phyloP scores from a whole-genome alignment of 1,140 invertebrate species.

The Rhopalosiphum maidis region DNA sequence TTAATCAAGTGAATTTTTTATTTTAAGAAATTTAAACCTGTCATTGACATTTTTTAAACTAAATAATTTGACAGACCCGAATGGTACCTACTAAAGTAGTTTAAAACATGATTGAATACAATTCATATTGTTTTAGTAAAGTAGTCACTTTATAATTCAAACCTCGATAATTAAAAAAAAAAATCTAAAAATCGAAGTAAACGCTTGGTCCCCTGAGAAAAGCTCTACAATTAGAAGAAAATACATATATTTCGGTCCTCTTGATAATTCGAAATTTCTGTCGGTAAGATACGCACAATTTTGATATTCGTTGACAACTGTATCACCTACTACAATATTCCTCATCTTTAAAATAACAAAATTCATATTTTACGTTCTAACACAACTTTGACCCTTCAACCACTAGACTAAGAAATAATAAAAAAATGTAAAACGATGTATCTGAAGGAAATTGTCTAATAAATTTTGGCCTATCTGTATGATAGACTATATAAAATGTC shows the following conservation, averaged over 20 bases:
- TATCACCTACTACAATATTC: too few relatives aligned
- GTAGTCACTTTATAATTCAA: too few relatives aligned
- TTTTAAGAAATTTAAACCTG: not conserved
- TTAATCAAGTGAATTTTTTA: not conserved
- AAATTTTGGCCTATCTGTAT: not conserved
- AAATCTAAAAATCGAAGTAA: too few relatives aligned
- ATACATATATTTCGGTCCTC: too few relatives aligned
- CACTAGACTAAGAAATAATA: conserved; percentile 64
- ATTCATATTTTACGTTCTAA: conserved; percentile 53
- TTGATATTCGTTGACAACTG: too few relatives aligned
- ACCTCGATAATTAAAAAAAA: too few relatives aligned
- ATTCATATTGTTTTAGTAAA: not conserved
- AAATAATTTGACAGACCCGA: not conserved
- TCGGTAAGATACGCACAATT: too few relatives aligned
- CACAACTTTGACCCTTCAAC: conserved; percentile 63
- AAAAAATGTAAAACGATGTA: conserved; percentile 57
- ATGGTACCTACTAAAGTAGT: not conserved
- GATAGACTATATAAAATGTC: not conserved
- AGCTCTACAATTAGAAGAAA: too few relatives aligned
- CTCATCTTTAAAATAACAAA: too few relatives aligned
- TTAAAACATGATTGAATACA: not conserved
- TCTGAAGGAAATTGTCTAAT: not conserved
- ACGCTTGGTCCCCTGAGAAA: too few relatives aligned
- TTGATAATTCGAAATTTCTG: too few relatives aligned
- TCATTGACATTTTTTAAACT: not conserved